Evolutionary conservation across 92 coral and sea anemone genomes (phyloP), one percentile per base, ranked within the genome.

Genomic region (Pocillopora meandrina): DNA sequence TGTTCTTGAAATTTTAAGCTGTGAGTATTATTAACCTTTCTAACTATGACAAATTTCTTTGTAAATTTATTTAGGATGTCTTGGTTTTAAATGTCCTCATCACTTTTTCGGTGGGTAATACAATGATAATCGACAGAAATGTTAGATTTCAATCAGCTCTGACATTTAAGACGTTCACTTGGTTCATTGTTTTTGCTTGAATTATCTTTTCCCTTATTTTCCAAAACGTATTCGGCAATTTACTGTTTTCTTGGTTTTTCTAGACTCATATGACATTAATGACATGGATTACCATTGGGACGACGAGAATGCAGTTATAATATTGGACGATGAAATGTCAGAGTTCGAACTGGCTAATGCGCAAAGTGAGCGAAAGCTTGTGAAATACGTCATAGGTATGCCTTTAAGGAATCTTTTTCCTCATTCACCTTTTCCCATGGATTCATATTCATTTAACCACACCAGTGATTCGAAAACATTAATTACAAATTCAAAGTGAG

Each of bases 291-390:
- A 97, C 74, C 87, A 88, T 60, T 97, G 99, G 99, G 88, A 93
- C 23, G 84, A 87, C 16, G 81, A 88, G 20, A 86, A 85, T 35
- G 91, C 88, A 7, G 80, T 97, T 21, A 77, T 89, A 56, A 93
- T 97, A 15, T 93, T 92, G 35, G 99, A 97, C 70, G 93, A 86
- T 47, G 99, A 97, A 65, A 94, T 97, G 99, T 93, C 98, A 23
- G 98, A 97, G 86, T 97, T 97, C 74, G 98, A 94, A 49, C 85
- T 94, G 31, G 60, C 86, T 18, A 92, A 92, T 59, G 88, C 87
- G 67, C 85, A 75, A n/a, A 91, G 86, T 65, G 89, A 94, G 63
- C 87, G 98, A 47, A 94, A 92, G 87, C 85, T 60, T 60, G 98
- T 94, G 56, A 82, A 92, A 85, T 94, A 94, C 71, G 95, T 94